Evolutionary conservation across 2,113 vertebrate species (phyloP), one percentile per base, ranked within the genome.

Genomic region (Erinaceus europaeus): DNA sequence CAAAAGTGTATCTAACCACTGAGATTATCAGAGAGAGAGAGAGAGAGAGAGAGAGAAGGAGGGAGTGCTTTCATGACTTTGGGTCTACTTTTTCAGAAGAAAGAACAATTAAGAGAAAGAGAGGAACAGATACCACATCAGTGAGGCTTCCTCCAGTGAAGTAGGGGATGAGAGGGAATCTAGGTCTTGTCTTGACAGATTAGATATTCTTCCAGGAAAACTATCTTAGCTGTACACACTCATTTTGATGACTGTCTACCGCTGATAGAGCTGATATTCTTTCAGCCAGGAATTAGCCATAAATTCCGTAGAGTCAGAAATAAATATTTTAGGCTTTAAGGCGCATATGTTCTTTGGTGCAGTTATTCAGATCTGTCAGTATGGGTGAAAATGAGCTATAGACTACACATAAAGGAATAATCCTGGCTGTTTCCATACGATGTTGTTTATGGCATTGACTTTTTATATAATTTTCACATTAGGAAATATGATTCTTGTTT

Each of bases 391-490:
- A 32, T 80, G 25, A 62, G 25, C 10, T 6, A 18, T 20, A 72
- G 40, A 62, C 2, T 44, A 34, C 52, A 67, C 18, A 32, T 81
- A 81, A 44, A 52, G 3, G 74, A 69, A 32, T 20, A 5, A 59
- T 1, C 1, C 32, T 61, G 53, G 3, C 6, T 71, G 15, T 32
- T 61, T 8, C 20, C 34, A 59, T 73, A 18, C 62, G 74, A 84
- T n/a, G 65, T 82, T 82, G 72, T 65, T 40, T 65, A 59, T 53
- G 38, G 29, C 29, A 78, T 68, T 55, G 73, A 9, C 50, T 86
- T 80, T 89, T 85, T 14, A 42, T 61, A 9, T 75, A 21, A 53
- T 61, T 88, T 91, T 90, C 14, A 76, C 44, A 38, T 71, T 6
- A 38, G 18, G 34, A 73, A 71, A 65, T 82, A 44, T 20, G 9